Base-by-base conservation (phyloP, 2,888 invertebrate genomes). In the Netelia melanura region DNA sequence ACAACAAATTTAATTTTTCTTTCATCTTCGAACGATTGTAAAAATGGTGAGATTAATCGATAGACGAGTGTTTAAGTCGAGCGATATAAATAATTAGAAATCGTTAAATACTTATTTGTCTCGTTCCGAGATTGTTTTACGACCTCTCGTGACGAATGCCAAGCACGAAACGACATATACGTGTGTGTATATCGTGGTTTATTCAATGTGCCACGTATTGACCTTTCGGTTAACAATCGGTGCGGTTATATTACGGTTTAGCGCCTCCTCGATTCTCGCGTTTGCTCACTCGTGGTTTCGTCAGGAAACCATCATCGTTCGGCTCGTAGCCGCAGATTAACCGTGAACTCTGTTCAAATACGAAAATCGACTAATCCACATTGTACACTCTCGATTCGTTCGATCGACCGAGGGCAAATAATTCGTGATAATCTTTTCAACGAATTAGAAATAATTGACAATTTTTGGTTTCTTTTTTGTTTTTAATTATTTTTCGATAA, bases 191-290 rank as follows among this genome's bases (percentile, higher is more conserved):
- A n/a, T 9, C 48, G 11, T n/a, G 23, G 17, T 67, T 23, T 78
- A 52, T 85, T 56, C 58, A 43, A 70, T 44, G 43, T 48, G 11
- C 30, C 44, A 44, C 64, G 44, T 76, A 76, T 77, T 84, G 81
- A 81, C 78, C 78, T 85, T 81, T 84, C 23, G 77, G 74, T 44
- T 68, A 81, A 81, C 74, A 81, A 84, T 74, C 78, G 84, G 84
- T 74, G 77, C 68, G 81, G 81, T 84, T 58, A 52, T 17, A 48
- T 77, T 56, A 77, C 14, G 81, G 78, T 48, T 72, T 30, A 67
- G 65, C 14, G 62, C 72, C 77, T 78, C 65, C 56, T 70, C 43
- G 62, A 21, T 3, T 70, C 72, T 23, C 74, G 62, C 23, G 79
- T 75, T 79, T 79, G 48, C 48, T 64, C 75, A 58, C 25, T 70